Evolutionary conservation across 2,113 vertebrate species (phyloP).

Genomic region (Gorsachius goisagi): DNA sequence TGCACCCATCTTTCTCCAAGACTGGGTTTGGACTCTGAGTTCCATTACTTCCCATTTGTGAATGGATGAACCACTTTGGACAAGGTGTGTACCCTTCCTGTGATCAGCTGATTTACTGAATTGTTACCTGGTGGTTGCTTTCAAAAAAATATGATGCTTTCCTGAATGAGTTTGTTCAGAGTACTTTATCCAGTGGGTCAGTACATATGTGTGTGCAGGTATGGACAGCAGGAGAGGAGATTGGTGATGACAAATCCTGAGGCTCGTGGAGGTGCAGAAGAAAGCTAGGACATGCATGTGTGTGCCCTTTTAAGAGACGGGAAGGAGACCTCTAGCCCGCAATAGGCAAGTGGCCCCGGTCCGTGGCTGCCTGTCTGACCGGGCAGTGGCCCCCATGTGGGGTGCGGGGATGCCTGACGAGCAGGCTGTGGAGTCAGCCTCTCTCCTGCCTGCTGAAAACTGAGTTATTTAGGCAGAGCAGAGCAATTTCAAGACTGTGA

Average conservation of each 20-base stretch:
- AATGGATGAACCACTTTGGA: not conserved
- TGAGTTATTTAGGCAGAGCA: not conserved
- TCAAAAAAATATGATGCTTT: not conserved
- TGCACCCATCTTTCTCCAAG: not conserved
- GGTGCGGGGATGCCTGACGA: not conserved
- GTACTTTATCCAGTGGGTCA: not conserved
- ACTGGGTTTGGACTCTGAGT: not conserved
- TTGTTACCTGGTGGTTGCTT: not conserved
- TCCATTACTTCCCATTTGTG: not conserved
- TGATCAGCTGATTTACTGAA: not conserved
- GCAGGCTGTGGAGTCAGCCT: not conserved
- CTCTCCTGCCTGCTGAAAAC: not conserved
- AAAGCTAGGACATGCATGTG: not conserved
- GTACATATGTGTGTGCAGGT: not conserved
- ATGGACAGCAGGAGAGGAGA: not conserved
- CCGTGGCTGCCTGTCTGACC: not conserved
- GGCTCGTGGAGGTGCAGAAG: not conserved
- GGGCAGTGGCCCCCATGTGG: fast-evolving
- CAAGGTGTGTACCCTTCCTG: not conserved
- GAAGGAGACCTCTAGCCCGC: fast-evolving
- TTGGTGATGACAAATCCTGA: not conserved
- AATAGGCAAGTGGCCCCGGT: not conserved
- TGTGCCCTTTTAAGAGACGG: fast-evolving
- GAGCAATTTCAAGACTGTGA: not conserved
- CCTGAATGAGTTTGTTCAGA: not conserved